Base-by-base conservation (phyloP, 2,888 invertebrate species). In the Caenorhabditis sp. region DNA sequence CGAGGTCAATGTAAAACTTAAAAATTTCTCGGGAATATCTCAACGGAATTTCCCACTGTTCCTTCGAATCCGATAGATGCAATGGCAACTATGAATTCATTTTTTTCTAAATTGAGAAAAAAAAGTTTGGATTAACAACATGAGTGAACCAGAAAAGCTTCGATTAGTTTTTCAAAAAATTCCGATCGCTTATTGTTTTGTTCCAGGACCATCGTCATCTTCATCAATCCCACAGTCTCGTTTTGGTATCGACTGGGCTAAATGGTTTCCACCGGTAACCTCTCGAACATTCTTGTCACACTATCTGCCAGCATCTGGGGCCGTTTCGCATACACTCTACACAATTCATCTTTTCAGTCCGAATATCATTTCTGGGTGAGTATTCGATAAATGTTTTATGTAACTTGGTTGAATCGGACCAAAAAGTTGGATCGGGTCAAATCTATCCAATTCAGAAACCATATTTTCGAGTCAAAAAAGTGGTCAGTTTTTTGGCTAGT, bases 291-390 rank as follows among this genome's bases (percentile, higher is more conserved):
- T 85, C 58, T 66, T 84, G 10, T 73, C 76, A 14, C 85, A 85
- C 67, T 85, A 85, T 67, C 66, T 83, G 14, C 85, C 85, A 1
- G 77, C 81, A 14, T 76, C 78, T 50, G 85, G 85, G 17, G 85
- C 84, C 43, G 54, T 84, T 58, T 81, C 83, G 14, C 86, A 86
- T 67, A 77, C 84, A 0, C 77, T 84, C 24, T 85, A 83, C 71
- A 74, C 81, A 26, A 74, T 81, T 17, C 84, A 86, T 67, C 74
- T 86, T 53, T 84, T 86, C 71, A 74, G 79, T 51, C 86, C 86
- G 8, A 69, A 63, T 65, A 74, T 85, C 60, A 76, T 78, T 24
- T 79, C 79, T 19, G 67, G 72, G 78, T 76, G 24, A 26, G 49
- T 57, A 14, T 27, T 26, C 17, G 5, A 5, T 10, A 37, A 17